These are phyloP conservation scores for Heteractis magnifica DNA, from an alignment of 92 coral and sea anemone genomes.

Conservation along the genomic window DNA sequence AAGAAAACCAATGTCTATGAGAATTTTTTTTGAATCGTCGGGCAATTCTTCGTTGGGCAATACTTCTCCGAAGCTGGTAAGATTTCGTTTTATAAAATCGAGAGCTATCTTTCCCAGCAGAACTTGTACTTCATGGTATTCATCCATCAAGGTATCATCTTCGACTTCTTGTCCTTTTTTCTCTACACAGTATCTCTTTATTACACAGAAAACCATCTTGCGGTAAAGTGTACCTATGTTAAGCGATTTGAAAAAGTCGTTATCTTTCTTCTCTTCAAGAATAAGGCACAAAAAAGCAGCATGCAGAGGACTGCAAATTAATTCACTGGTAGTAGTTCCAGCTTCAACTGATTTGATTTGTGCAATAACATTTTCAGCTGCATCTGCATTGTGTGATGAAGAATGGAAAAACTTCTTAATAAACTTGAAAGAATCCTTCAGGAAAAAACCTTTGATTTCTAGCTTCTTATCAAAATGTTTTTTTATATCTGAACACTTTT, in stretches of 20 bases:
- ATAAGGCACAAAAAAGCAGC: too few species aligned
- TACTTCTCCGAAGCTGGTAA: not conserved
- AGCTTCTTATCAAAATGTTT: not conserved
- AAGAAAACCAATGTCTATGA: not conserved
- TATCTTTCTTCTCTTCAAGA: too few species aligned
- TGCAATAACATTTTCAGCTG: too few species aligned
- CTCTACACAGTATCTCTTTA: not conserved
- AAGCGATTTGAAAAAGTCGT: too few species aligned
- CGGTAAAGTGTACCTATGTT: not conserved
- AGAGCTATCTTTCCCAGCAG: not conserved
- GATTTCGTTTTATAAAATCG: not conserved
- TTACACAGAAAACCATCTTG: not conserved
- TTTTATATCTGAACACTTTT: not conserved
- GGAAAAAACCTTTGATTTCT: not conserved
- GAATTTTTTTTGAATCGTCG: not conserved
- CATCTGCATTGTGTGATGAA: not conserved
- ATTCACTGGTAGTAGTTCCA: too few species aligned
- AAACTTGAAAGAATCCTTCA: not conserved
- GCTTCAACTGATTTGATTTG: too few species aligned
- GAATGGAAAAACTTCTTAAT: not conserved
- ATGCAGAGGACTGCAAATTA: too few species aligned
- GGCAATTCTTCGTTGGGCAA: not conserved
- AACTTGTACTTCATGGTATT: not conserved
- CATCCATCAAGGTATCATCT: not conserved
- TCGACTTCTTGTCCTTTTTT: not conserved